These are phyloP conservation scores for Cettia cetti DNA, from an alignment of 2,113 vertebrate species.

Conservation along the genomic window DNA sequence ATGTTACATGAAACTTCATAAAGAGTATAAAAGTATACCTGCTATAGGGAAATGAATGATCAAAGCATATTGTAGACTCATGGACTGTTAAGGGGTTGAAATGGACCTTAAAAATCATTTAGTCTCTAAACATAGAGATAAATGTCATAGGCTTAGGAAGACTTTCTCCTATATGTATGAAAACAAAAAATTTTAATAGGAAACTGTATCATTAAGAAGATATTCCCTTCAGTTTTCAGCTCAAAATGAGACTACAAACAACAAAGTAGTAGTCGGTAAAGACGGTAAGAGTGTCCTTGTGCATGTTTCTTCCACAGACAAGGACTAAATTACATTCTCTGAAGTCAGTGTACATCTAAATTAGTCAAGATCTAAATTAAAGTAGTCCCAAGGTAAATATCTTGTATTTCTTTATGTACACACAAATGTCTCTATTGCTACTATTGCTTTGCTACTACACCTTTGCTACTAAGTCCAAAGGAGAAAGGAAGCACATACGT, in stretches of 20 bases:
- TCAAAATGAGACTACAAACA: background rate
- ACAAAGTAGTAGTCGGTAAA: background rate
- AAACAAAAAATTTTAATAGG: background rate
- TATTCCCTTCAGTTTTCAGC: background rate
- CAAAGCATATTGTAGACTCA: background rate
- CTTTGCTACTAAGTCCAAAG: background rate
- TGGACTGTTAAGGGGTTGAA: background rate
- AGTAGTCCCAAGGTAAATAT: background rate
- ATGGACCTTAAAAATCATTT: background rate
- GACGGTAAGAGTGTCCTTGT: background rate
- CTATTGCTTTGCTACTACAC: too few relatives aligned
- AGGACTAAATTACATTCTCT: rapidly evolving
- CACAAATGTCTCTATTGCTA: background rate
- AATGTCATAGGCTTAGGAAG: background rate
- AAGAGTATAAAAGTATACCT: background rate
- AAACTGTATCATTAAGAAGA: background rate
- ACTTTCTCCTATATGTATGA: background rate
- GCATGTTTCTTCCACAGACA: background rate
- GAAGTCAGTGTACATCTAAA: background rate
- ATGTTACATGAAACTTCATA: background rate
- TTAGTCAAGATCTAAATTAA: background rate
- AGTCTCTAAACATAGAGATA: background rate
- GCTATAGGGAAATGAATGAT: background rate
- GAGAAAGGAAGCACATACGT: rapidly evolving
- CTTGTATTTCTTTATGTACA: background rate